These are phyloP conservation scores for Cheilosia soror DNA, from an alignment of 2,888 invertebrate genomes.

Conservation along the genomic window DNA sequence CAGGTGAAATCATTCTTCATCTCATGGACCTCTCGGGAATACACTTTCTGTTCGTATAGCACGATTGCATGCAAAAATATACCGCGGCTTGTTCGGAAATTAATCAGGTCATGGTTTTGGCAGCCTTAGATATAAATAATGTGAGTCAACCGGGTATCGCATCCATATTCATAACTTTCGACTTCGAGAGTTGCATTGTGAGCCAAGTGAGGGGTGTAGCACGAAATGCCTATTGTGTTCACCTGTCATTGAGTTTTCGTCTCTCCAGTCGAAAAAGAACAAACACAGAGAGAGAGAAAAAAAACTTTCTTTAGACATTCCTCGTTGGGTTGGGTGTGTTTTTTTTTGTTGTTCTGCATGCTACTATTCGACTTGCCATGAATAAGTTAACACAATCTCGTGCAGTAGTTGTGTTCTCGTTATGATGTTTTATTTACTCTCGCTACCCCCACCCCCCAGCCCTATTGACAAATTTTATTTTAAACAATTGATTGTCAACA, in stretches of 20 bases:
- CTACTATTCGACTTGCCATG: conserved; percentile 40
- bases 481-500: conserved; percentile 75
- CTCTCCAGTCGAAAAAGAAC: neutral
- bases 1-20: conserved; percentile 53
- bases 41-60: neutral
- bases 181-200: conserved; percentile 51
- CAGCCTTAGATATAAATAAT: conserved; percentile 63
- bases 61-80: conserved; percentile 8
- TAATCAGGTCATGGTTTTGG: conserved; percentile 74
- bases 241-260: conserved; percentile 33
- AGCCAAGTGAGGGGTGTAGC: neutral
- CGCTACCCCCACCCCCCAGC: neutral
- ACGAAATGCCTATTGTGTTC: conserved; percentile 50
- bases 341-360: conserved; percentile 12
- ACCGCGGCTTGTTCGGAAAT: conserved; percentile 43
- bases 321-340: conserved; percentile 1
- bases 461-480: conserved; percentile 66
- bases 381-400: conserved; percentile 66
- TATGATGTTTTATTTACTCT: conserved; percentile 67
- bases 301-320: conserved; percentile 14
- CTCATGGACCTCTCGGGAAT: conserved; percentile 17
- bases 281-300: conserved; percentile 1
- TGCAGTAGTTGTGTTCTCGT: conserved; percentile 51
- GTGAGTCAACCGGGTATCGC: conserved; percentile 19
- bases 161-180: conserved; percentile 72